These are phyloP conservation scores for Xylocopa sonorina DNA, from an alignment of 1,140 invertebrate genomes.

Conservation along the genomic window DNA sequence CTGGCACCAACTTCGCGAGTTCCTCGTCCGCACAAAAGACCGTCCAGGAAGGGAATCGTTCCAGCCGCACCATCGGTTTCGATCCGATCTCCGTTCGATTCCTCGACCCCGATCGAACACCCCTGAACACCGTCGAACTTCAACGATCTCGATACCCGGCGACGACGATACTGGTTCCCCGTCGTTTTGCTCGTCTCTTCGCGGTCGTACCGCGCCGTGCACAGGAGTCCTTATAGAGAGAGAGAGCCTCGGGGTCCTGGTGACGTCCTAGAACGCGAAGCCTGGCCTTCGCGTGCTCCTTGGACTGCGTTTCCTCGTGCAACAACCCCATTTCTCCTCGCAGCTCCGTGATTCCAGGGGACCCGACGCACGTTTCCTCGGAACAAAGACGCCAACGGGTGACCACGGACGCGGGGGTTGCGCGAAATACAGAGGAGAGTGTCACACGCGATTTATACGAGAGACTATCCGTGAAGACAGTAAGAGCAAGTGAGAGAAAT, in stretches of 20 bases:
- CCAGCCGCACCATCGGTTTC: not conserved
- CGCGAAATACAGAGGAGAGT: conserved; percentile 15
- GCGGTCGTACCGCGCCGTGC: too few relatives aligned
- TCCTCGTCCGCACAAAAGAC: not conserved
- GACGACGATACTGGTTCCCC: not conserved
- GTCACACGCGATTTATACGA: conserved; percentile 11
- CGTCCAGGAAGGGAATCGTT: not conserved
- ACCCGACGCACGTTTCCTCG: not conserved
- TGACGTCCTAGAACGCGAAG: too few relatives aligned
- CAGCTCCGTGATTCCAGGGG: not conserved
- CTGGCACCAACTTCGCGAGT: not conserved
- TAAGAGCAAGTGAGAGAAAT: too few relatives aligned
- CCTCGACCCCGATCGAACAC: not conserved
- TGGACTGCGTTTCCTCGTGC: not conserved
- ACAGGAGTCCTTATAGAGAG: too few relatives aligned
- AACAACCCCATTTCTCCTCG: not conserved
- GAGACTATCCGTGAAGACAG: conserved; percentile 2
- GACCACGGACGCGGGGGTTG: not conserved
- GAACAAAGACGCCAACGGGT: not conserved
- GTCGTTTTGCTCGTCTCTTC: too few relatives aligned
- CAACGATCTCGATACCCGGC: not conserved
- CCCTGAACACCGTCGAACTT: not conserved
- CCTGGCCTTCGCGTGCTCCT: too few relatives aligned
- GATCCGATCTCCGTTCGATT: conserved; percentile 1
- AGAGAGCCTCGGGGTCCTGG: too few relatives aligned